Percentiles rank a stretch among this genome's conserved stretches.
Evolutionary conservation across 2,797 vertebrate genomes (phyloP).

Genomic region (Lagodon rhomboides): DNA sequence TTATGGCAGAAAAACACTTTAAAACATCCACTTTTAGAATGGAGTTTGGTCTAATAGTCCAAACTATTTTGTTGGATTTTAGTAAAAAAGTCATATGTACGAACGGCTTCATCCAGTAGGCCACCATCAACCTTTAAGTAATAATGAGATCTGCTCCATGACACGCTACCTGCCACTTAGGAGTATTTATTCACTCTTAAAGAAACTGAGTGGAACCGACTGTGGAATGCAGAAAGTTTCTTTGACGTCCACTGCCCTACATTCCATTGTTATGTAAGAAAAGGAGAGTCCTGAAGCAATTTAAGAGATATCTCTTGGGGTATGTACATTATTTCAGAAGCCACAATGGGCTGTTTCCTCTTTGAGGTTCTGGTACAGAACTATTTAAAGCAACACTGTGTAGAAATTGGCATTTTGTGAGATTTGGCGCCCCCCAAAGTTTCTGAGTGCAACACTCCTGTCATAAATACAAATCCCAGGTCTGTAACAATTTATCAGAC

Average conservation of each 20-base stretch:
- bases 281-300: not conserved
- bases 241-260: not conserved
- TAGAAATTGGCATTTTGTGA: not conserved
- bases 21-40: too few species aligned
- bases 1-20: too few species aligned
- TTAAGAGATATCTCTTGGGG: constrained; percentile 13
- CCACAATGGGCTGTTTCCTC: constrained; percentile 37
- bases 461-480: too few species aligned
- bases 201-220: not conserved
- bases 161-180: not conserved
- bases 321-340: constrained; percentile 46
- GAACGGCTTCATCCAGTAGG: too few species aligned
- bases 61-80: too few species aligned
- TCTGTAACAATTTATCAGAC: too few species aligned
- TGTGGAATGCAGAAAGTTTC: constrained; percentile 17
- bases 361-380: constrained; percentile 28
- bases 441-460: too few species aligned
- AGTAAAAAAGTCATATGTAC: too few species aligned
- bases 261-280: not conserved
- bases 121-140: too few species aligned
- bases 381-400: constrained; percentile 25
- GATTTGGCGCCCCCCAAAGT: not conserved
- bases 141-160: too few species aligned
- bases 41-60: too few species aligned
- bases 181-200: not conserved